Conservation (phyloP, 2,888 invertebrate genomes). For the Tetheella fluctuosa region DNA sequence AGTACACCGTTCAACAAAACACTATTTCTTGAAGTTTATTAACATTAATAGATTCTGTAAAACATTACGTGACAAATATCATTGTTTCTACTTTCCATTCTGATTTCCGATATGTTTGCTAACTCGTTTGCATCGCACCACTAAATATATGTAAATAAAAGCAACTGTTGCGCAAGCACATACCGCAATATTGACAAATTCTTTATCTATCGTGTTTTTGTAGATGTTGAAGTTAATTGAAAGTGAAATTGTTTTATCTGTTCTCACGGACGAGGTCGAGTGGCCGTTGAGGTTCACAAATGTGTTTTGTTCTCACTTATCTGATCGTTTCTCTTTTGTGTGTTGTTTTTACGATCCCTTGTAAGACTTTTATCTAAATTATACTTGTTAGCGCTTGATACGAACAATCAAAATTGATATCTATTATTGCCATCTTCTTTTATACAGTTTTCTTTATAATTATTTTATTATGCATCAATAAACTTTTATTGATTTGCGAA, state of each 20-base stretch:
- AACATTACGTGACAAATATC: slow-evolving; percentile 12
- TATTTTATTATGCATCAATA: not conserved
- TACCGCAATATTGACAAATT: slow-evolving; percentile 17
- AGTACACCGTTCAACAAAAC: too few relatives aligned
- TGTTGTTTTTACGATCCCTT: slow-evolving; percentile 17
- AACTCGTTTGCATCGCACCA: slow-evolving; percentile 33
- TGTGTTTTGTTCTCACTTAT: slow-evolving; percentile 4
- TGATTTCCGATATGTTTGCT: slow-evolving; percentile 31
- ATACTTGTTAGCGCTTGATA: slow-evolving; percentile 16
- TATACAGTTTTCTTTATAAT: not conserved
- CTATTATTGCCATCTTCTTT: not conserved
- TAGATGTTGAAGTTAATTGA: slow-evolving; percentile 42
- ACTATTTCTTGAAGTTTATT: not conserved
- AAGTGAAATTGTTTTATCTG: slow-evolving; percentile 32
- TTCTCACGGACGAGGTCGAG: slow-evolving; percentile 13
- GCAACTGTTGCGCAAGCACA: slow-evolving; percentile 29
- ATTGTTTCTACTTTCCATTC: slow-evolving; percentile 39
- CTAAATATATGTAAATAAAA: slow-evolving; percentile 38
- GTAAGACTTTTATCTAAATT: slow-evolving; percentile 18
- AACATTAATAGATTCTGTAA: not conserved
- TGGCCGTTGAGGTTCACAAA: not conserved
- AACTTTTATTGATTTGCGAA: too few relatives aligned
- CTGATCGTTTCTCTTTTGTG: slow-evolving; percentile 22
- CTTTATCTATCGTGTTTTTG: slow-evolving; percentile 30
- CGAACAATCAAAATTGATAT: not conserved